Evolutionary conservation across 2,113 vertebrate genomes (phyloP).

Genomic region (Chascanopsetta lugubris): DNA sequence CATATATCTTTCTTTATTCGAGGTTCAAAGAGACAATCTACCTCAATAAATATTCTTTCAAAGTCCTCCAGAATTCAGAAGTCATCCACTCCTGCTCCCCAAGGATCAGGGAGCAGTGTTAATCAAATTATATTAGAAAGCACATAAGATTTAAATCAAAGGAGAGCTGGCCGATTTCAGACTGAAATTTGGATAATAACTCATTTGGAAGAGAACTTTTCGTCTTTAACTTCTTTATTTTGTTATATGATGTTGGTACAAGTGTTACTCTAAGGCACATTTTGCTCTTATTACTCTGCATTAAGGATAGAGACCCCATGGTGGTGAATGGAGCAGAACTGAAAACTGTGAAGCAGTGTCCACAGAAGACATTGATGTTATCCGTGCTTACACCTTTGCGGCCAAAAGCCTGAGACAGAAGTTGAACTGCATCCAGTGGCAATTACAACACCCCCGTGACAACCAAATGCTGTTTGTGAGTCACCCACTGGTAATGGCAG

Average conservation of each 20-base stretch:
- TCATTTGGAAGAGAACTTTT: constrained; percentile 47
- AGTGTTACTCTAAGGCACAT: constrained; percentile 29
- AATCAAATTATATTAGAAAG: constrained; percentile 65
- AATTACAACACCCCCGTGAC: constrained; percentile 46
- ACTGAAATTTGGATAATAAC: constrained; percentile 51
- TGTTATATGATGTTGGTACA: constrained; percentile 46
- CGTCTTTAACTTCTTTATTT: constrained; percentile 14
- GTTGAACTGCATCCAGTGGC: constrained; percentile 43
- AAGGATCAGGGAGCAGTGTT: constrained; percentile 47
- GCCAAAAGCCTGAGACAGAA: constrained; percentile 18
- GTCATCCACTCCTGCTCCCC: constrained; percentile 59
- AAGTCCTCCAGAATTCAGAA: constrained; percentile 56
- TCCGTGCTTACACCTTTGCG: constrained; percentile 2
- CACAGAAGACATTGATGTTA: not conserved
- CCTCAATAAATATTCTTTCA: constrained; percentile 56
- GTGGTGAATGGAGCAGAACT: not conserved
- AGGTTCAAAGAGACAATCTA: constrained; percentile 60
- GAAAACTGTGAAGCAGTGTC: not conserved
- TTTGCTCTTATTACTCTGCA: constrained; percentile 42
- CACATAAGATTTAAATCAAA: constrained; percentile 58
- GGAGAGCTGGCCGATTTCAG: constrained; percentile 40
- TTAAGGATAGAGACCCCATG: constrained; percentile 9
- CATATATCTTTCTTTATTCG: constrained; percentile 40
- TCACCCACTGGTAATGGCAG: constrained; percentile 50
- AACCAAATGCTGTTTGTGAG: constrained; percentile 42